A percentile compares a stretch with the other conserved stretches of the same genome.
Conservation (phyloP, 1,140 invertebrate genomes). For the Mycetomoellerius zeteki region DNA sequence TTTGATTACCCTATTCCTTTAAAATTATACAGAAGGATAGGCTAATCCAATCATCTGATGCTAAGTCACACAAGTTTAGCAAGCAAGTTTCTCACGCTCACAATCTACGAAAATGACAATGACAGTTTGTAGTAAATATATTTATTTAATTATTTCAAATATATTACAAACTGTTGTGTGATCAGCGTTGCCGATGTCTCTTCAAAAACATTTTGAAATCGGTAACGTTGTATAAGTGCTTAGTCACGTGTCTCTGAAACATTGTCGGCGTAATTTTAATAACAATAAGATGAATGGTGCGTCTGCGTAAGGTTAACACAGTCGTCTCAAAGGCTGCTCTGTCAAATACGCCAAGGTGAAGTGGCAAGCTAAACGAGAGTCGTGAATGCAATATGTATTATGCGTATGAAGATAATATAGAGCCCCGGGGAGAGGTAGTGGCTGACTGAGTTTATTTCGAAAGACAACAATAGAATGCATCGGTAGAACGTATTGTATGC, state of each 20-base stretch:
- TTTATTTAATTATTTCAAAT: background rate
- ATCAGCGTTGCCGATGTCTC: background rate
- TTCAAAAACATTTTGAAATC: slow-evolving; percentile 26
- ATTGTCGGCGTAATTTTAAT: slow-evolving; percentile 29
- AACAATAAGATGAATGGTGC: background rate
- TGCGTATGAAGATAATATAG: slow-evolving; percentile 78
- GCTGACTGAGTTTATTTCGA: slow-evolving; percentile 80
- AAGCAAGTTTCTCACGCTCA: background rate
- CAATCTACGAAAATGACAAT: background rate
- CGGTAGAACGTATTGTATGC: slow-evolving; percentile 83
- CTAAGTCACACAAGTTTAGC: background rate
- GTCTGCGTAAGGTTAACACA: slow-evolving; percentile 64
- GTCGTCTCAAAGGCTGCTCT: slow-evolving; percentile 68
- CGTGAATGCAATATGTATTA: slow-evolving; percentile 79
- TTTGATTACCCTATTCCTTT: background rate
- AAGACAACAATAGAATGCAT: slow-evolving; percentile 84
- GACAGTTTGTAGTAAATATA: background rate
- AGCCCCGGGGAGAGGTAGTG: slow-evolving; percentile 74
- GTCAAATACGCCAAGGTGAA: slow-evolving; percentile 69
- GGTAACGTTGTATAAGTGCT: slow-evolving; percentile 8
- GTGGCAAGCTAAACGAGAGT: slow-evolving; percentile 72
- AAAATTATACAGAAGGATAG: background rate
- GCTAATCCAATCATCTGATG: background rate
- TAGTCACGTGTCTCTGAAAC: slow-evolving; percentile 8
- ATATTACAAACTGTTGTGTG: background rate